Evolutionary conservation across 2,113 vertebrate species (phyloP).

Genomic region (Cyprinodon variegatus): DNA sequence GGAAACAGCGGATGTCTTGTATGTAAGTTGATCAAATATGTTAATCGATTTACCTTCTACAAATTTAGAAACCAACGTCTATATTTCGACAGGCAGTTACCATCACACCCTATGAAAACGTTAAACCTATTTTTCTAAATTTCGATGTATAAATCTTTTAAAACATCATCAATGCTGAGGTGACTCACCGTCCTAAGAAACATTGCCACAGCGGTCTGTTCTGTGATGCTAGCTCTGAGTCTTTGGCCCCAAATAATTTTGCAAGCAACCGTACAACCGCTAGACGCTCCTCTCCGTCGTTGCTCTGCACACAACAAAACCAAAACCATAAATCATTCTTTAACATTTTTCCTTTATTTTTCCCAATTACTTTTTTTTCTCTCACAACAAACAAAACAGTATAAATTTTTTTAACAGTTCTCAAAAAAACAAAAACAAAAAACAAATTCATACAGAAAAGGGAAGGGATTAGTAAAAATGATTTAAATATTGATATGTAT

Average conservation of each 20-base stretch:
- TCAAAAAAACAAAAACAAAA: too few species aligned
- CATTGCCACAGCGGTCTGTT: conserved; percentile 98
- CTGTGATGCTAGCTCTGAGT: conserved; percentile 96
- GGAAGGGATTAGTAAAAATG: too few species aligned
- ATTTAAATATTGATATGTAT: too few species aligned
- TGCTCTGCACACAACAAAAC: conserved; percentile 82
- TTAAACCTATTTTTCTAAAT: neutral
- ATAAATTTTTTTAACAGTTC: too few species aligned
- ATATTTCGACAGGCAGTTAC: too few species aligned
- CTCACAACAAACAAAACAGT: neutral
- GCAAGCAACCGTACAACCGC: conserved; percentile 96
- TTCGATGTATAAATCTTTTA: neutral
- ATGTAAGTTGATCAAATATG: too few species aligned
- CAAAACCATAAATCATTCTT: neutral
- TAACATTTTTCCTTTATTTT: neutral
- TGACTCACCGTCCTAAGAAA: conserved; percentile 92
- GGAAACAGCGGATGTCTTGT: too few species aligned
- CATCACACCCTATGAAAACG: neutral
- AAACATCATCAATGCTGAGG: neutral
- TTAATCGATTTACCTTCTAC: neutral
- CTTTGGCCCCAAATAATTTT: conserved; percentile 97
- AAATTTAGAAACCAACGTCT: neutral
- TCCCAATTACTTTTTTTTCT: neutral
- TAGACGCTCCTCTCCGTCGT: conserved; percentile 96
- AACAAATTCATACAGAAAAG: too few species aligned